These are phyloP conservation scores for Synergus gifuensis DNA, from an alignment of 2,888 invertebrate genomes.

Conservation along the genomic window DNA sequence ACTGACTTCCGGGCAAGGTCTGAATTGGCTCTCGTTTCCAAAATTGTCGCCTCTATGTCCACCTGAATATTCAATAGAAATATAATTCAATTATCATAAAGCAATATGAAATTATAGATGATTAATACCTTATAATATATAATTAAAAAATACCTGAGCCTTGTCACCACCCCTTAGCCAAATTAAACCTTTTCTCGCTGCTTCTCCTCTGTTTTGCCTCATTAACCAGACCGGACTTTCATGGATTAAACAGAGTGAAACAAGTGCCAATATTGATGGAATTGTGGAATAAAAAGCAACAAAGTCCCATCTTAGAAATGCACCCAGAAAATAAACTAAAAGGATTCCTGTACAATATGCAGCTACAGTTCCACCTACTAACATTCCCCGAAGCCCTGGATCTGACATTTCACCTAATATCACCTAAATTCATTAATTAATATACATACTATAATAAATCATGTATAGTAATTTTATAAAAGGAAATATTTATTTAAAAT, in stretches of 20 bases:
- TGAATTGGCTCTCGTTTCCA: constrained; percentile 61
- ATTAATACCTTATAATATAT: too few relatives aligned
- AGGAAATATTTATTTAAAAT: constrained; percentile 37
- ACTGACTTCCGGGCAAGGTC: constrained; percentile 59
- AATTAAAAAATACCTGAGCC: constrained; percentile 68
- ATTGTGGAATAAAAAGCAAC: constrained; percentile 83
- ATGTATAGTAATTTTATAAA: constrained; percentile 33
- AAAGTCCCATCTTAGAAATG: constrained; percentile 83
- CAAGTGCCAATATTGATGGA: constrained; percentile 81
- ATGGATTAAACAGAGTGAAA: constrained; percentile 83
- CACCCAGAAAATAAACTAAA: constrained; percentile 86
- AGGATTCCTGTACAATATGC: constrained; percentile 88
- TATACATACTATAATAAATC: constrained; percentile 11
- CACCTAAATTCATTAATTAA: constrained; percentile 79
- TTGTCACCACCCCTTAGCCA: constrained; percentile 82
- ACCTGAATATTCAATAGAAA: constrained; percentile 57
- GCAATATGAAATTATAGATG: neutral
- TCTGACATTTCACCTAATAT: constrained; percentile 88
- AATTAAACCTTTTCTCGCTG: constrained; percentile 80
- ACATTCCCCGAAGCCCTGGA: constrained; percentile 84
- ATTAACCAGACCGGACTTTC: constrained; percentile 89
- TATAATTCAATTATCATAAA: neutral
- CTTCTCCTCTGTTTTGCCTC: constrained; percentile 80
- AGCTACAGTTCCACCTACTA: constrained; percentile 86
- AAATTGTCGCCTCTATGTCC: constrained; percentile 62